Base-by-base conservation (phyloP, 2,888 invertebrate genomes). In the Volucella inflata region DNA sequence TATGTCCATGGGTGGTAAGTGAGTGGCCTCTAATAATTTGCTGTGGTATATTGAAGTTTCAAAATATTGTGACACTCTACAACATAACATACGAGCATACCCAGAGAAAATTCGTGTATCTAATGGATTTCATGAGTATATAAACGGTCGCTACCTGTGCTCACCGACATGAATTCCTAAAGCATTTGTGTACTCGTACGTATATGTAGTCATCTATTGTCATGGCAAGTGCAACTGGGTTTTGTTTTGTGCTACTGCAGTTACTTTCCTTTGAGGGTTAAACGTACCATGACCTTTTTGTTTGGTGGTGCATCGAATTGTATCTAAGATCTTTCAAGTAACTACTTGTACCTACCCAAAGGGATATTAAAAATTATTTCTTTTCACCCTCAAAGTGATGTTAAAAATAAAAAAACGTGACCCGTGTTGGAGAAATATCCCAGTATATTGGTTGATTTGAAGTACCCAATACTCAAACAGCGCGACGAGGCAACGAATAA, bases 401-500 rank as follows among this genome's bases (percentile, higher is more conserved):
- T 30, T 30, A 44, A 44, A 30, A 48, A 48, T 10, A 16, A 42
- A 17, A 60, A 40, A 11, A 60, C n/a, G 17, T 16, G 57, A 38
- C 57, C 62, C 62, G 51, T 46, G 55, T 55, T 46, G 11, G 11
- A n/a, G 17, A 21, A 42, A 17, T 11, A 10, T 48, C 50, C 50
- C 9, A 21, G 48, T 38, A n/a, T 55, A 67, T 65, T 30, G 76
- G 76, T 68, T 10, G 57, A 48, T 60, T 57, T 76, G 67, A 67
- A 76, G 67, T 68, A 46, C 30, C 36, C 50, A 60, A 67, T 59
- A 44, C 36, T 57, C 50, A 51, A 17, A 16, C 21, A 38, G 12
- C 40, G 16, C 40, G 16, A 50, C 21, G 40, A 2, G 59, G 38
- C 36, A 8, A 9, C 9, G 59, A 21, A 21, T 21, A 30, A 30